Evolutionary conservation across 1,140 invertebrate species (phyloP), one percentile per base, ranked within the genome.

Genomic region (Camponotus vicinus): DNA sequence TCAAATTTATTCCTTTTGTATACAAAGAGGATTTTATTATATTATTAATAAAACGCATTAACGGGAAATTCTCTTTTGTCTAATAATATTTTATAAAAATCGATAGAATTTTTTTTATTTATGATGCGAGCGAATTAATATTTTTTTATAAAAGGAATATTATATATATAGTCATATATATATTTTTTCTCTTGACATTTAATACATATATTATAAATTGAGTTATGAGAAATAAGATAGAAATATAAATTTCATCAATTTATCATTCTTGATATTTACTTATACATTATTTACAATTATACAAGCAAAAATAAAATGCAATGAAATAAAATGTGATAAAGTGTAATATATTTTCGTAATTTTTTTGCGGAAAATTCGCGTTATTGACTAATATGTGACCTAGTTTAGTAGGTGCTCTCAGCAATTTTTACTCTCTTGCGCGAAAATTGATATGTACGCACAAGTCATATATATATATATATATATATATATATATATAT

Each of bases 341-440:
- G 45, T 32, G 13, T 32, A 42, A 57, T 11, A 21, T 18, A 63
- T 77, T n/a, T 0, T 21, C 45, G 37, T 13, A 18, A 61, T 27
- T 45, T 45, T 78, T 32, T 18, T 1, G 15, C 2, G 13, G 32
- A 13, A 27, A 45, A 64, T 64, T 45, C 27, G 3, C 5, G 7
- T 15, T 76, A 42, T 61, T 9, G 13, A 27, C 5, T 42, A 27
- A 11, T 40, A 64, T 2, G n/a, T 34, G 40, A 78, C 27, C 40
- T 13, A 78, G 59, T 78, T 78, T 64, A 8, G 9, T 64, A 55
- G n/a, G 18, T 64, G 15, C 40, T 77, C 9, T 11, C 37, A 32
- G 18, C 27, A 64, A 49, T 78, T 64, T 64, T 45, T 42, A 9
- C 15, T 64, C 73, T 76, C 59, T 40, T 11, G 15, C 3, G 21